Percentiles rank a stretch among this genome's conserved stretches.
Evolutionary conservation across 2,113 vertebrate genomes (phyloP).

Genomic region (Catharus fuscescens): DNA sequence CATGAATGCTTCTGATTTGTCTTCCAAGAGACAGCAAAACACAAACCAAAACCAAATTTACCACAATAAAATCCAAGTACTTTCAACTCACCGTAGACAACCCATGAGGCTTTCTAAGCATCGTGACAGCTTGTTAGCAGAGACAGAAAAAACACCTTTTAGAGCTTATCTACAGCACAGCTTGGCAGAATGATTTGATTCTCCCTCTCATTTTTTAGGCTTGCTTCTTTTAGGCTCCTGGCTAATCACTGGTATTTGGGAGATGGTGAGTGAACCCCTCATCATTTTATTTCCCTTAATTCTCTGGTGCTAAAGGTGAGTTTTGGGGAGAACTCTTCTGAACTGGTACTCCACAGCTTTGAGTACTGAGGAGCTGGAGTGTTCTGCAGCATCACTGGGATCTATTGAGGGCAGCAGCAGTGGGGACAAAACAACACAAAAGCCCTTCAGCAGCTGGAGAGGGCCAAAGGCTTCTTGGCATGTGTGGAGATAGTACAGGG

Average conservation of each 20-base stretch:
- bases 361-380: background rate
- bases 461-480: background rate
- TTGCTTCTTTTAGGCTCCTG: background rate
- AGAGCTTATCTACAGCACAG: conserved; percentile 57
- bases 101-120: conserved; percentile 59
- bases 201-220: background rate
- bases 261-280: background rate
- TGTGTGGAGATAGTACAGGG: fast-evolving
- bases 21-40: conserved; percentile 28
- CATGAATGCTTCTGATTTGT: background rate
- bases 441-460: background rate
- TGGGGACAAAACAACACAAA: background rate
- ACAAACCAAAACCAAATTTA: conserved; percentile 8
- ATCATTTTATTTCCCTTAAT: background rate
- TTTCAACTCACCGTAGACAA: conserved; percentile 61
- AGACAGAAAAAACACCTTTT: conserved; percentile 69
- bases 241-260: background rate
- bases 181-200: background rate
- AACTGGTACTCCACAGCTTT: background rate
- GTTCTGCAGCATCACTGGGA: background rate
- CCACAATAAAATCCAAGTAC: conserved; percentile 32
- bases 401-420: background rate
- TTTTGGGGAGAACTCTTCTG: background rate
- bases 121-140: conserved; percentile 67
- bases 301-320: background rate